These are phyloP conservation scores for Aphis gossypii DNA, from an alignment of 1,140 invertebrate genomes.

Conservation along the genomic window DNA sequence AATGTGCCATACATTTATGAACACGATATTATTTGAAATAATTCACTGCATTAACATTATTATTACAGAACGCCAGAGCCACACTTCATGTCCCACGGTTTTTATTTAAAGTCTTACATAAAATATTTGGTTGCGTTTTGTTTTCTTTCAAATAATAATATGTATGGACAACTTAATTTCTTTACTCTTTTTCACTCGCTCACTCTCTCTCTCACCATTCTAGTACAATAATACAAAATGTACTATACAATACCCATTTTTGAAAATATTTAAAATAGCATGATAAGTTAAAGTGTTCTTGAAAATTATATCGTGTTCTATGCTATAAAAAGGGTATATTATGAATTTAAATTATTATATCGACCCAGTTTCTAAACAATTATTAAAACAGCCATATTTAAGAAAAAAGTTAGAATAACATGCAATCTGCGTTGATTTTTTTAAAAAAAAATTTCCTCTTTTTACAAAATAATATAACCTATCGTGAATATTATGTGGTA, in stretches of 20 bases:
- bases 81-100: neutral
- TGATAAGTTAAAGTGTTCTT: neutral
- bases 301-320: neutral
- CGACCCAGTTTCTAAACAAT: neutral
- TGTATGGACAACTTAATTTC: neutral
- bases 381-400: neutral
- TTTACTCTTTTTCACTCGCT: neutral
- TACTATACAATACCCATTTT: neutral
- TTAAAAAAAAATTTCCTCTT: neutral
- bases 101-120: neutral
- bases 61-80: neutral
- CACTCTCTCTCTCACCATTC: neutral
- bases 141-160: neutral
- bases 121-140: neutral
- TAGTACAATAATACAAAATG: neutral
- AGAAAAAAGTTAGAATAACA: neutral
- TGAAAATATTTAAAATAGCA: neutral
- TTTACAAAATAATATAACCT: neutral
- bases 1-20: neutral
- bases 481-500: neutral
- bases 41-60: neutral
- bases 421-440: neutral
- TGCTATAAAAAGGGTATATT: neutral
- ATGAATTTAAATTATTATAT: slow-evolving; percentile 13
- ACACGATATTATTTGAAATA: neutral